These are phyloP conservation scores for Amphiura filiformis DNA, from an alignment of 35 echinoderm and acorn worm genomes.

Conservation along the genomic window DNA sequence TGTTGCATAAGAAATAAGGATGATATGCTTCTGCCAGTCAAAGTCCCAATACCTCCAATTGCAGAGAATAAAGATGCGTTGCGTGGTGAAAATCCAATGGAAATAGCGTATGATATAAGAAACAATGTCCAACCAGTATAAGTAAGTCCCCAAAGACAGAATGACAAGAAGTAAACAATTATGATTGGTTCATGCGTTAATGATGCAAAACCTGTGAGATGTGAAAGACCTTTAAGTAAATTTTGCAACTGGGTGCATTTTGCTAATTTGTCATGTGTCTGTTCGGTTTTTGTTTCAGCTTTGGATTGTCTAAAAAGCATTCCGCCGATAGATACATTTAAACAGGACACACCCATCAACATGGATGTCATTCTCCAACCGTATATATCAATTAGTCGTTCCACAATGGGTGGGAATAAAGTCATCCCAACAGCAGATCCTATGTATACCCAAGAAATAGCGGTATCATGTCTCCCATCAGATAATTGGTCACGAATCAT, in stretches of 20 bases:
- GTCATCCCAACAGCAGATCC: not conserved
- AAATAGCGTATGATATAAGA: not conserved
- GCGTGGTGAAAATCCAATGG: not conserved
- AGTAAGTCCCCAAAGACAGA: not conserved
- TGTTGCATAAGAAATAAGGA: not conserved
- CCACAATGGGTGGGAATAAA: not conserved
- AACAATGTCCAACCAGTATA: not conserved
- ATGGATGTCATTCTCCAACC: not conserved
- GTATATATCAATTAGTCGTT: not conserved
- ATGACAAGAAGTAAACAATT: not conserved
- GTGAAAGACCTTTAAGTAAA: too few species aligned
- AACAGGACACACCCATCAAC: not conserved
- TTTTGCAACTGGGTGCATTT: too few species aligned
- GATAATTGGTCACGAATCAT: not conserved
- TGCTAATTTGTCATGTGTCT: too few species aligned
- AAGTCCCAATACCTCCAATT: not conserved
- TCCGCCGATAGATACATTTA: not conserved
- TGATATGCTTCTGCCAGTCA: not conserved
- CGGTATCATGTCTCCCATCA: not conserved
- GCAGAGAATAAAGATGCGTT: not conserved
- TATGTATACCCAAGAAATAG: not conserved
- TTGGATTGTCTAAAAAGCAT: not conserved
- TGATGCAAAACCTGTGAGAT: not conserved
- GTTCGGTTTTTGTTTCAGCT: not conserved
- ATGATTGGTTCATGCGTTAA: not conserved